A percentile compares a stretch with the other conserved stretches of the same genome.
These are phyloP conservation scores for Drosophila prosaltans DNA, from an alignment of 1,140 invertebrate genomes.

Conservation along the genomic window DNA sequence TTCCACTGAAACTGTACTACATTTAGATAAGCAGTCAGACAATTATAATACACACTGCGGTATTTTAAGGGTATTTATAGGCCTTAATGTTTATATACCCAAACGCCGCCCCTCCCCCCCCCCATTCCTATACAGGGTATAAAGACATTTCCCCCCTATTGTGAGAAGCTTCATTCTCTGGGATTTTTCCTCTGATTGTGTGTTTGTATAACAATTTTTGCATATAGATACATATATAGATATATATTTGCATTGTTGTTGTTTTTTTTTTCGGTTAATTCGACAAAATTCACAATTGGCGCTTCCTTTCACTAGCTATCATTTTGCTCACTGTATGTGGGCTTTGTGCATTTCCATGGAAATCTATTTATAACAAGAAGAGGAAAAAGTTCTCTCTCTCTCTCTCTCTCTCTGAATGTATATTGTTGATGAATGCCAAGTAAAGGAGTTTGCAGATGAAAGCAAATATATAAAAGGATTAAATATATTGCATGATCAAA, in stretches of 20 bases:
- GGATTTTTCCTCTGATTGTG: background rate
- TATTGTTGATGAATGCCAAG: no score
- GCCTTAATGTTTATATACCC: background rate
- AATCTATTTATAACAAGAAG: constrained; percentile 26
- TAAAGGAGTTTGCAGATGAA: background rate
- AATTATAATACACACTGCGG: constrained; percentile 11
- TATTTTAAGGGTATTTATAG: constrained; percentile 17
- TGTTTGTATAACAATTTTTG: background rate
- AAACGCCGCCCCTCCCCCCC: no score
- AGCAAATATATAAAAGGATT: constrained; percentile 11
- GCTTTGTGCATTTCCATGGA: constrained; percentile 31
- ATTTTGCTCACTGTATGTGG: background rate
- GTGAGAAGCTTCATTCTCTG: background rate
- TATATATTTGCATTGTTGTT: background rate
- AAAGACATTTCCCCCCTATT: no score
- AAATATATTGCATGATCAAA: background rate
- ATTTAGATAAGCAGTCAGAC: constrained; percentile 5
- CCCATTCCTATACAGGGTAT: no score
- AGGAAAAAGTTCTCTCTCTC: no score
- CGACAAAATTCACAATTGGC: background rate
- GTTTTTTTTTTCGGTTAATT: background rate
- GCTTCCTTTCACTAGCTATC: background rate
- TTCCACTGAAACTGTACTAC: constrained; percentile 5
- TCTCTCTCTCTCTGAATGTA: background rate
- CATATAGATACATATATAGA: no score